A percentile compares a stretch with the other conserved stretches of the same genome.
Conservation (phyloP, 2,797 vertebrate species). For the Fistularia tabacaria region DNA sequence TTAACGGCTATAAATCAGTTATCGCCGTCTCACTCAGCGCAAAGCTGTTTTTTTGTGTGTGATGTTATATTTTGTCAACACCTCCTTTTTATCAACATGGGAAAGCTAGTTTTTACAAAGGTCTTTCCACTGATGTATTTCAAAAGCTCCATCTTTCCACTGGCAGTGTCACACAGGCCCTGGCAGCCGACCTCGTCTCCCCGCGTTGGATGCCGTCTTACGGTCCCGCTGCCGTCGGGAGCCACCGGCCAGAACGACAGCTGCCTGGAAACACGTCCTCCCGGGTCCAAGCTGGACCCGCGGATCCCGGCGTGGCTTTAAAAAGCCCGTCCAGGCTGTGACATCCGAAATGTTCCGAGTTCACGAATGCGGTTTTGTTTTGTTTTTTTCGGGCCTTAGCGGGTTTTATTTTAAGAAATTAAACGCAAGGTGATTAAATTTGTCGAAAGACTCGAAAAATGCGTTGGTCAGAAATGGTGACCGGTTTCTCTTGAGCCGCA, state of each 20-base stretch:
- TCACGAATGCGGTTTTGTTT: no score
- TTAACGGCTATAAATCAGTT: not conserved
- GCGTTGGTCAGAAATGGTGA: constrained; percentile 54
- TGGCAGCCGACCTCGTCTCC: constrained; percentile 58
- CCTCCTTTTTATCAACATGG: constrained; percentile 40
- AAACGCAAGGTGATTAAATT: no score
- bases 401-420: no score
- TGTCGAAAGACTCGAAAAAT: no score
- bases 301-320: constrained; percentile 33
- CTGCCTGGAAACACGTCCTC: constrained; percentile 57
- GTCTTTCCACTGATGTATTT: constrained; percentile 59
- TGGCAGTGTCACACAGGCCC: constrained; percentile 57
- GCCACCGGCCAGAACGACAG: constrained; percentile 54
- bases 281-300: constrained; percentile 39
- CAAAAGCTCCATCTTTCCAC: constrained; percentile 60
- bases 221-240: constrained; percentile 52
- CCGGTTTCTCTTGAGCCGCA: no score
- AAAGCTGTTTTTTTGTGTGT: constrained; percentile 11
- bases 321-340: constrained; percentile 28
- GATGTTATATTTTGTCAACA: constrained; percentile 20
- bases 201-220: constrained; percentile 49
- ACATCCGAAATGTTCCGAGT: constrained; percentile 25
- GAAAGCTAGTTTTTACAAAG: constrained; percentile 41
- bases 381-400: no score
- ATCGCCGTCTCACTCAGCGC: not conserved